Evolutionary conservation across 1,140 invertebrate species (phyloP).

Genomic region (Parapsyche elsis): DNA sequence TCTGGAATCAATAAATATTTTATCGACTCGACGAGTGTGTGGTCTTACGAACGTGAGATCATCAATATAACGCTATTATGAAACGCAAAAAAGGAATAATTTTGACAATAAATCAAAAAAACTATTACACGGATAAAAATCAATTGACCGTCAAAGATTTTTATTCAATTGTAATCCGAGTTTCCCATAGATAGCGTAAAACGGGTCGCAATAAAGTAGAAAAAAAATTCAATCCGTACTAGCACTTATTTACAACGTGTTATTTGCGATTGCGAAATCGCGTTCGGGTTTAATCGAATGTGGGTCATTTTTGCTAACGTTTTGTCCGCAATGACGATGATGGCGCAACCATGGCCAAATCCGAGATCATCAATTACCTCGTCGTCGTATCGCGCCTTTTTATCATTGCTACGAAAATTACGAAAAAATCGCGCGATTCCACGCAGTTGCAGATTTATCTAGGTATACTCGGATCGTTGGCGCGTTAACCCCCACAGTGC

Average conservation of each 20-base stretch:
- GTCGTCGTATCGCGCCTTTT: not conserved
- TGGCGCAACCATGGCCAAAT: constrained; percentile 13
- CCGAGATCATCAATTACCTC: constrained; percentile 21
- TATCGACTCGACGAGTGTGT: no score
- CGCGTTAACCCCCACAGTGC: not conserved
- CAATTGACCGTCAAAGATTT: no score
- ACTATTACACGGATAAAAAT: no score
- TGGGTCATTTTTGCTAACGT: constrained; percentile 20
- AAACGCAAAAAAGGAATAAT: not conserved
- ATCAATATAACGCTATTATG: no score
- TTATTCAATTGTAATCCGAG: no score
- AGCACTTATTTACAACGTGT: not conserved
- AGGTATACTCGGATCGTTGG: not conserved
- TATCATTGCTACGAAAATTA: not conserved
- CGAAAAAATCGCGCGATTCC: not conserved
- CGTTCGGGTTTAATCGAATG: constrained; percentile 19
- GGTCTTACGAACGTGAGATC: no score
- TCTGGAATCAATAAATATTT: no score
- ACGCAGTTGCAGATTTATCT: not conserved
- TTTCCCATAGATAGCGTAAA: no score
- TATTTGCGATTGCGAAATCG: constrained; percentile 3
- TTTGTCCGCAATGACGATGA: not conserved
- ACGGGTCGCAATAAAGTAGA: no score
- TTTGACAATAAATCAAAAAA: not conserved
- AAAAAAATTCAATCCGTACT: not conserved